Evolutionary conservation across 2,888 invertebrate species (phyloP).

Genomic region (Odontocerum albicorne): DNA sequence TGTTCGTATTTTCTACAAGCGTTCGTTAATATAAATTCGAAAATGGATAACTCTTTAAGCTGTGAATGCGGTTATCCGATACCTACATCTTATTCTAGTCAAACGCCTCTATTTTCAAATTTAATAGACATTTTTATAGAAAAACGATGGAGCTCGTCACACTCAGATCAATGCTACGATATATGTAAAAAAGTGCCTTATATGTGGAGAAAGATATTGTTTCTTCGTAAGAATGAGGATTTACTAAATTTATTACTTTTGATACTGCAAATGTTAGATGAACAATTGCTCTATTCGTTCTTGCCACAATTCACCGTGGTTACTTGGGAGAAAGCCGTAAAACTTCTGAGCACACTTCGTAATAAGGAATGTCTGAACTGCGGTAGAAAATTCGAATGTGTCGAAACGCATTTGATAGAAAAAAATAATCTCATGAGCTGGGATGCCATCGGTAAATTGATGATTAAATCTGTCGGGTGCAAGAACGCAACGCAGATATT

Average conservation of each 20-base stretch:
- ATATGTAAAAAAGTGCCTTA: conserved; percentile 63
- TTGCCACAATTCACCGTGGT: conserved; percentile 58
- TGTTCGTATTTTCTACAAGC: conserved; percentile 59
- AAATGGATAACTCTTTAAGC: conserved; percentile 48
- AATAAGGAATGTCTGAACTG: conserved; percentile 65
- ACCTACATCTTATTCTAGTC: conserved; percentile 51
- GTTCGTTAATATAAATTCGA: conserved; percentile 59
- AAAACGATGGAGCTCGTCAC: conserved; percentile 50
- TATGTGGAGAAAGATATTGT: conserved; percentile 62
- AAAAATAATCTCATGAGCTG: conserved; percentile 53
- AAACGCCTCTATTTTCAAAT: conserved; percentile 54
- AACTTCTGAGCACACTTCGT: conserved; percentile 58
- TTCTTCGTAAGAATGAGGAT: conserved; percentile 52
- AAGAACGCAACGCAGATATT: conserved; percentile 59
- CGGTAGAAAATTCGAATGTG: conserved; percentile 46
- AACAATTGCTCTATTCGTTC: conserved; percentile 56
- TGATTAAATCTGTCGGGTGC: conserved; percentile 64
- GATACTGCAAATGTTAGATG: conserved; percentile 64
- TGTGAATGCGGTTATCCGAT: conserved; percentile 65
- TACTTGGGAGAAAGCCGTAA: conserved; percentile 60
- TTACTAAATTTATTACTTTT: conserved; percentile 57
- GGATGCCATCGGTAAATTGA: conserved; percentile 60
- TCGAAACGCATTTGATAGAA: conserved; percentile 41
- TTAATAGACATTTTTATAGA: conserved; percentile 61
- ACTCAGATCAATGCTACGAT: conserved; percentile 52